Conservation (phyloP, 2,888 invertebrate species). For the Pristionchus maxplancki region DNA sequence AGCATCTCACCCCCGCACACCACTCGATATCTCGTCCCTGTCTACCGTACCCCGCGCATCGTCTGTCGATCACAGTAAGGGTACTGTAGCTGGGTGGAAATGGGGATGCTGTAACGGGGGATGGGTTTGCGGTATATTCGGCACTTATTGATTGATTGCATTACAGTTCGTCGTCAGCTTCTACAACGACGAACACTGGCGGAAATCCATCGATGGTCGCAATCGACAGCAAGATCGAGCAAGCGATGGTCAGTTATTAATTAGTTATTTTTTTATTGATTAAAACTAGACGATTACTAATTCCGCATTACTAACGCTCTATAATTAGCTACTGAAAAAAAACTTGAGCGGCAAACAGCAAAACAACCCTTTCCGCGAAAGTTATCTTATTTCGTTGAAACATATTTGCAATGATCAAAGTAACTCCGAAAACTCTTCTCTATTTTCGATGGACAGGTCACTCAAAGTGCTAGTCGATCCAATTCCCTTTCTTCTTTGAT, state of each 20-base stretch:
- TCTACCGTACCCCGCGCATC: conserved; percentile 36
- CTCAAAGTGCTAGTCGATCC: conserved; percentile 13
- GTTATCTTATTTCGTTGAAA: background rate
- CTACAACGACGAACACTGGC: conserved; percentile 10
- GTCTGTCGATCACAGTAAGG: conserved; percentile 35
- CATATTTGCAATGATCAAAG: background rate
- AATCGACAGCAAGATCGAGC: conserved; percentile 57
- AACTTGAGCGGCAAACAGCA: background rate
- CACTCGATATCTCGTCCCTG: conserved; percentile 1
- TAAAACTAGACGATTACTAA: background rate
- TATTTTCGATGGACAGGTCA: conserved; percentile 7
- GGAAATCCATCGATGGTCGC: conserved; percentile 51
- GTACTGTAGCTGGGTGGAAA: conserved; percentile 9
- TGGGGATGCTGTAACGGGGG: background rate
- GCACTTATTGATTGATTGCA: background rate
- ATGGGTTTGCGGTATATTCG: background rate
- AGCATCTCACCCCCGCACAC: background rate
- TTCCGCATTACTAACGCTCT: background rate
- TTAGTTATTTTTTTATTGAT: background rate
- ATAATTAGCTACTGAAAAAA: background rate
- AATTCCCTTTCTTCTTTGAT: background rate
- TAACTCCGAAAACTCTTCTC: background rate
- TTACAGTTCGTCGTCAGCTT: conserved; percentile 45
- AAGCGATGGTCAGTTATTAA: conserved; percentile 54
- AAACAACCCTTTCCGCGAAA: background rate